phyloP scores from a whole-genome alignment of 2,113 vertebrate species.

The Ctenomys sociabilis region DNA sequence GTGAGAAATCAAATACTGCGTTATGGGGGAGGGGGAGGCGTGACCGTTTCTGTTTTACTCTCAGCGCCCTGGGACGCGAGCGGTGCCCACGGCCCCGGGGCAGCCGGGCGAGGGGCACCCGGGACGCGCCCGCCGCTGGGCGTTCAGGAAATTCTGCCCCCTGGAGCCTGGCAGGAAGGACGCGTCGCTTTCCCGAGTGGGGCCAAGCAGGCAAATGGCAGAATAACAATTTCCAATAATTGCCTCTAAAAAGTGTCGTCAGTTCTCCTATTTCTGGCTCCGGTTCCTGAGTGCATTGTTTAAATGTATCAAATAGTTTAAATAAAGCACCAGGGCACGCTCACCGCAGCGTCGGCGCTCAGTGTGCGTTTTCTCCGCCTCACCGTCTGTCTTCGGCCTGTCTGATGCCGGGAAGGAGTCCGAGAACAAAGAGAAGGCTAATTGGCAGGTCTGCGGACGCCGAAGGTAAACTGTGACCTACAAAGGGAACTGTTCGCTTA shows the following conservation, averaged over 20 bases:
- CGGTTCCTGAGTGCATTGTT: fast-evolving
- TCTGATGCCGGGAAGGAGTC: constrained; percentile 55
- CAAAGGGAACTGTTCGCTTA: constrained; percentile 57
- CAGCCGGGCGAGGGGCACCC: background rate
- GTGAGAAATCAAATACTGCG: background rate
- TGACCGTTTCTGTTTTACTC: background rate
- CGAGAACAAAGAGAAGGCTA: constrained; percentile 57
- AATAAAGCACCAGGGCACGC: fast-evolving
- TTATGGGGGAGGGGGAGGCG: background rate
- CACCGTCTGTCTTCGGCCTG: constrained; percentile 16
- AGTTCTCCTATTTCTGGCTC: background rate
- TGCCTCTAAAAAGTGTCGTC: no score
- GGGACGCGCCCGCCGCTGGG: background rate
- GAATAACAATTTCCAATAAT: background rate
- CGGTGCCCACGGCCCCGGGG: background rate
- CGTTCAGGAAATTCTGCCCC: background rate
- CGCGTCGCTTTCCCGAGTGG: background rate
- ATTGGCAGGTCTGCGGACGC: constrained; percentile 64
- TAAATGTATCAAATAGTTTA: background rate
- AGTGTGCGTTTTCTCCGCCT: background rate
- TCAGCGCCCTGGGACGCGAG: background rate
- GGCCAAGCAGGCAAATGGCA: background rate
- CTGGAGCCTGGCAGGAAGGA: background rate
- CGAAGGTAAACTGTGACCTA: constrained; percentile 75
- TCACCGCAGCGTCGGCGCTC: background rate